phyloP scores from a whole-genome alignment of 2,888 invertebrate genomes.

The Neelides folsomi region DNA sequence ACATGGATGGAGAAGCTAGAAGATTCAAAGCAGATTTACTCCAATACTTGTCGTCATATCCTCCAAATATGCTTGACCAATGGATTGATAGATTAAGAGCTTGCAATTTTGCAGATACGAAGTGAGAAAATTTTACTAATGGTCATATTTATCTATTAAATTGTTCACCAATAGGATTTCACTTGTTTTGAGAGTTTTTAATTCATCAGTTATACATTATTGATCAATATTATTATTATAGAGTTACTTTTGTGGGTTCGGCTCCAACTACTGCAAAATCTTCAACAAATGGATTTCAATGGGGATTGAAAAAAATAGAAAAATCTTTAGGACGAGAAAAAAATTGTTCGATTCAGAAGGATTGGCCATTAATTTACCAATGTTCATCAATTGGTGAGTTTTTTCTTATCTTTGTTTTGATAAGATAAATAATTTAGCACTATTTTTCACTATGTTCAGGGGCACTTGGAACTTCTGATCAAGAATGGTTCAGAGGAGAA shows the following conservation, averaged over 20 bases:
- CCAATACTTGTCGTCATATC: conserved; percentile 62
- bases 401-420: too few species aligned
- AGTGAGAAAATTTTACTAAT: conserved; percentile 45
- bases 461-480: background rate
- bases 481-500: conserved; percentile 13
- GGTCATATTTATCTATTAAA: too few species aligned
- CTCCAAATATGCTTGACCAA: conserved; percentile 49
- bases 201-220: too few species aligned
- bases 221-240: conserved; percentile 38
- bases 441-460: too few species aligned
- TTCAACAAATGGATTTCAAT: conserved; percentile 44
- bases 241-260: conserved; percentile 73
- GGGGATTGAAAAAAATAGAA: conserved; percentile 50
- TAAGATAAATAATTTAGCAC: too few species aligned
- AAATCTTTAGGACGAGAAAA: conserved; percentile 44
- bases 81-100: conserved; percentile 61
- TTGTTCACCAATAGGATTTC: too few species aligned
- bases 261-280: conserved; percentile 63
- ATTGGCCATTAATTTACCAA: conserved; percentile 68
- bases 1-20: conserved; percentile 57
- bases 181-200: too few species aligned
- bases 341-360: conserved; percentile 38
- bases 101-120: conserved; percentile 69
- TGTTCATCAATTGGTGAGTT: conserved; percentile 76
- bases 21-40: conserved; percentile 65